phyloP scores from a whole-genome alignment of 2,888 invertebrate genomes.

The Bibio marci region DNA sequence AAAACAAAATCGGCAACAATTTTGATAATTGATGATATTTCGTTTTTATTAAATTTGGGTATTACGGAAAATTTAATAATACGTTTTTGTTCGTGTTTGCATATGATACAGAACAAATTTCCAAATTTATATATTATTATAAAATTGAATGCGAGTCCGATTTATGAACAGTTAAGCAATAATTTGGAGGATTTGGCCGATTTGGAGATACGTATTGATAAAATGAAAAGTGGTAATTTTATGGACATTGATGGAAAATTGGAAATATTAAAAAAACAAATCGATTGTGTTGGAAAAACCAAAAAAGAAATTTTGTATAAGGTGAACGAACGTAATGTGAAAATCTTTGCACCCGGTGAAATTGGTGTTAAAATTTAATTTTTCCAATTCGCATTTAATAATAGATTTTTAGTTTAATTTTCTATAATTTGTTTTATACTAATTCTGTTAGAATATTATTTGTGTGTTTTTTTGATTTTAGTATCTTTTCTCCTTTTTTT shows the following conservation, averaged over 20 bases:
- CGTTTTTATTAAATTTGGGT: slow-evolving; percentile 50
- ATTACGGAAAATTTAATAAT: slow-evolving; percentile 35
- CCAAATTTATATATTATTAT: slow-evolving; percentile 35
- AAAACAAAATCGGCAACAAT: slow-evolving; percentile 30
- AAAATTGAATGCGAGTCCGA: slow-evolving; percentile 39
- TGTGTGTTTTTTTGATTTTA: no score
- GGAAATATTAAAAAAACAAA: slow-evolving; percentile 21
- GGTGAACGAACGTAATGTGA: slow-evolving; percentile 55
- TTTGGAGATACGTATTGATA: slow-evolving; percentile 42
- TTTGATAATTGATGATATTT: slow-evolving; percentile 53
- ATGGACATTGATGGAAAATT: slow-evolving; percentile 55
- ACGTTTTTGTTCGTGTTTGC: slow-evolving; percentile 32
- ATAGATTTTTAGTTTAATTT: no score
- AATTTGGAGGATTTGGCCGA: slow-evolving; percentile 45
- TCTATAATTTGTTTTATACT: no score
- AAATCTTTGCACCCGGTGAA: slow-evolving; percentile 52
- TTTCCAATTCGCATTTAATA: neutral
- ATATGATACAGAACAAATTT: slow-evolving; percentile 25
- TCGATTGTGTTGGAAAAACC: slow-evolving; percentile 14
- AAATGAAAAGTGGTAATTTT: slow-evolving; percentile 54
- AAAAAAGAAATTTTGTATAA: slow-evolving; percentile 37
- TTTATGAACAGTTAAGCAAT: slow-evolving; percentile 39
- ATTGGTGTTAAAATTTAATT: slow-evolving; percentile 23
- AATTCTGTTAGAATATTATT: no score
- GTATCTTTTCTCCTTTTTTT: no score